Evolutionary conservation across 2,797 vertebrate species (phyloP), one percentile per base, ranked within the genome.

Genomic region (Acrossocheilus wenchowensis): DNA sequence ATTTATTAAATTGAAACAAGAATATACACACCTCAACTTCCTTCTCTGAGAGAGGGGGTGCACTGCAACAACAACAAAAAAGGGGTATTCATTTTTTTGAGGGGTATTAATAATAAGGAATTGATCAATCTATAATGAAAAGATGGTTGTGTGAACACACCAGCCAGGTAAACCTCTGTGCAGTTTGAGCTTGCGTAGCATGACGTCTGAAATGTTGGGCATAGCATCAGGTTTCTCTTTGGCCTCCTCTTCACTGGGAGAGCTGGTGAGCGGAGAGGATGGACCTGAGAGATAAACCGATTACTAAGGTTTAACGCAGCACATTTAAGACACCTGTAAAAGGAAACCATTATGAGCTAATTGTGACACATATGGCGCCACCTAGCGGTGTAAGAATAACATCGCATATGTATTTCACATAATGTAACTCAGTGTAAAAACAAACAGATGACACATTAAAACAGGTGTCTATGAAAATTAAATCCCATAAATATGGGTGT

Each of bases 151-250:
- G 52, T 81, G 26, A 71, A 2, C 94, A 92, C 94, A 99, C 98
- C 98, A 98, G 95, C 96, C 97, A 9, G 96, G 68, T 86, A 81
- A 81, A 1, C 96, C 96, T 78, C 97, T 95, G 91, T 99, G 97
- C 71, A 99, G 96, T 83, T 97, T 96, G n/a, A 99, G 96, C 90
- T 99, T 99, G 85, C 97, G 94, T 78, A 99, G 96, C 96, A 99
- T 94, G 64, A 97, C 86, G n/a, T 99, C 98, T 77, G 98, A 96
- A 94, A 99, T 99, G 94, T 97, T 98, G 52, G 98, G 98, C 97
- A 98, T 98, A 84, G 97, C 95, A 9, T 99, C 97, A 9, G 94
- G 94, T 87, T 95, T 97, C 82, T 91, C 95, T 91, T 96, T 97
- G 0, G 87, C 39, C 68, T 97, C 97, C 86, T 97, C 96, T 14